A percentile compares a stretch with the other conserved stretches of the same genome.
Evolutionary conservation across 2,113 vertebrate species (phyloP).

Genomic region (Cephalopholis sonnerati): DNA sequence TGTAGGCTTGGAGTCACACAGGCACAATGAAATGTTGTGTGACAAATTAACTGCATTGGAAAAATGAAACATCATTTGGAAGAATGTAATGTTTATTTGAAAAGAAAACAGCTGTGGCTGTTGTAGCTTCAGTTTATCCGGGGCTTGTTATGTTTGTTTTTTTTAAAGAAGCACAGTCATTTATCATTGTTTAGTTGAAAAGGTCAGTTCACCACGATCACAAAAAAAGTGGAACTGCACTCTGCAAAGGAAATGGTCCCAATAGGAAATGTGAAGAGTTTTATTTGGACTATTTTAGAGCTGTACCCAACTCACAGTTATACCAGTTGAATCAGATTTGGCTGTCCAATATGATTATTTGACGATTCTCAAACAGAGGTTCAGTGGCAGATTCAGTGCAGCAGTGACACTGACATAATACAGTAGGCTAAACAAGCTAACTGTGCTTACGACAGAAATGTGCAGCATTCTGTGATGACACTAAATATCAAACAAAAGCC

Average conservation of each 20-base stretch:
- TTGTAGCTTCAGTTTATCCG: background rate
- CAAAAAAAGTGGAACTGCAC: background rate
- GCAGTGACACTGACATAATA: no score
- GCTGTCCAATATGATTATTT: no score
- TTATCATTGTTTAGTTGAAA: background rate
- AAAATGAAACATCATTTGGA: slow-evolving; percentile 17
- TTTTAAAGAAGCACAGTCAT: background rate
- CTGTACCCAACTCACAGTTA: no score
- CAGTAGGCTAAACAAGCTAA: no score
- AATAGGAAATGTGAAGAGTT: background rate
- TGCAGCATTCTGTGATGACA: no score
- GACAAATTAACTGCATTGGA: slow-evolving; percentile 33
- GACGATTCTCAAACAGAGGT: no score
- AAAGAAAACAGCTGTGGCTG: slow-evolving; percentile 28
- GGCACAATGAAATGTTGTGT: slow-evolving; percentile 32
- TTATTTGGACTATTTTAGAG: background rate
- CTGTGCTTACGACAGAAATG: no score
- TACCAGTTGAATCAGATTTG: no score
- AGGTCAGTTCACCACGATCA: background rate
- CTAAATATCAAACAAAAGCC: no score
- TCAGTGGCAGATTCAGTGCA: no score
- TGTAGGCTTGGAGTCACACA: slow-evolving; percentile 35
- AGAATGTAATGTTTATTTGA: slow-evolving; percentile 3
- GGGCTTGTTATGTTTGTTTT: background rate
- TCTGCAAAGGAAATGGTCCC: background rate